Evolutionary conservation across 2,113 vertebrate species (phyloP).

Genomic region (Spea multiplicata): DNA sequence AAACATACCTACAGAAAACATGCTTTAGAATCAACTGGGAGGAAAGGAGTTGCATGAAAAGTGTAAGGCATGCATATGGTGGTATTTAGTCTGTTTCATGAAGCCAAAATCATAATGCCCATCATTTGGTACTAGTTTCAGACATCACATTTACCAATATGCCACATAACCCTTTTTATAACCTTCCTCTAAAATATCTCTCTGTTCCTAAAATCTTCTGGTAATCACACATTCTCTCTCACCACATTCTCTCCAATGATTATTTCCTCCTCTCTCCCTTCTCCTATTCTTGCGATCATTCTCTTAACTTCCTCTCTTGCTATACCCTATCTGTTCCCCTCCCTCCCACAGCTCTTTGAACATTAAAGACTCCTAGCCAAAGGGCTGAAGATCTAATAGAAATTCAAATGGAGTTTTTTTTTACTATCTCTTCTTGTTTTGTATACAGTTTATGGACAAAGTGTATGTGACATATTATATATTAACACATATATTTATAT

Average conservation of each 20-base stretch:
- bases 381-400: conserved; percentile 46
- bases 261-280: not conserved
- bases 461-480: conserved; percentile 10
- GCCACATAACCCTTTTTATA: too few species aligned
- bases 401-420: conserved; percentile 47
- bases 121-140: too few species aligned
- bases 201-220: not conserved
- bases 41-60: too few species aligned
- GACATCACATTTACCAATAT: too few species aligned
- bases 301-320: not conserved
- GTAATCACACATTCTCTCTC: not conserved
- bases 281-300: conserved; percentile 13
- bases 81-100: too few species aligned
- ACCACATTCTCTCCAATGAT: not conserved
- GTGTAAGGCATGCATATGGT: too few species aligned
- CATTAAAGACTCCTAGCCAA: conserved; percentile 48
- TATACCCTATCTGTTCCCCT: not conserved
- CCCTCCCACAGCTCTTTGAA: conserved; percentile 46
- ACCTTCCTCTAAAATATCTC: too few species aligned
- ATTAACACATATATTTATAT: not conserved
- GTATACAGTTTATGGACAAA: conserved; percentile 33
- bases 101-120: too few species aligned
- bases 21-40: too few species aligned
- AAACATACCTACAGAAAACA: too few species aligned
- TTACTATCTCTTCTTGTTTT: conserved; percentile 43